A percentile compares a stretch with the other conserved stretches of the same genome.
phyloP scores from a whole-genome alignment of 2,888 invertebrate species.

The Ectemnius cavifrons region DNA sequence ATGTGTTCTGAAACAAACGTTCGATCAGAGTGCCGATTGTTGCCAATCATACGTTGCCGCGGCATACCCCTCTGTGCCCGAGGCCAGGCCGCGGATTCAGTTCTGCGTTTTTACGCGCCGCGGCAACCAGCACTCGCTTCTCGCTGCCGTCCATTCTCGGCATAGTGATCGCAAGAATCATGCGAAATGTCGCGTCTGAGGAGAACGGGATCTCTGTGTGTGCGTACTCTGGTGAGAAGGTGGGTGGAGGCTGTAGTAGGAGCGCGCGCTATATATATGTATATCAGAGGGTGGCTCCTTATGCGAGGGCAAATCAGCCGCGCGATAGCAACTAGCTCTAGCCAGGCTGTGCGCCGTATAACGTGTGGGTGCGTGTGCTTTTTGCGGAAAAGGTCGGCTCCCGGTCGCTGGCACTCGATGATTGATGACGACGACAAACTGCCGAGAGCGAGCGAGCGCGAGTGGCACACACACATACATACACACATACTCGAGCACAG shows the following conservation, averaged over 20 bases:
- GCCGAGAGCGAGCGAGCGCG: conserved; percentile 36
- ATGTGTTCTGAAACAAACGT: conserved; percentile 76
- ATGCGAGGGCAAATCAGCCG: conserved; percentile 15
- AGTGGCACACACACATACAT: conserved; percentile 11
- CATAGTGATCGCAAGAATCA: conserved; percentile 4
- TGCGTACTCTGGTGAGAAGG: background rate
- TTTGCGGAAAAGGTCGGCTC: conserved; percentile 72
- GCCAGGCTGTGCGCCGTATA: conserved; percentile 52
- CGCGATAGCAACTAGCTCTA: no score
- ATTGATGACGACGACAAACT: conserved; percentile 74
- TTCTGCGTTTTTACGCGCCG: conserved; percentile 76
- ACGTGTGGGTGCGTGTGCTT: conserved; percentile 69
- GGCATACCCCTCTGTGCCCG: conserved; percentile 69
- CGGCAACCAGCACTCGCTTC: conserved; percentile 62
- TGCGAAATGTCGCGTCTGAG: background rate
- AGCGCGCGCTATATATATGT: background rate
- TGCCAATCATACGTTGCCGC: conserved; percentile 77
- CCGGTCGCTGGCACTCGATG: conserved; percentile 75
- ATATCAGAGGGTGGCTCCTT: conserved; percentile 3
- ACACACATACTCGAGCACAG: no score
- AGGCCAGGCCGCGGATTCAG: conserved; percentile 72
- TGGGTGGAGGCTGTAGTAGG: no score
- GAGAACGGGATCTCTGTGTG: background rate
- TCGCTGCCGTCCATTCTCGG: background rate
- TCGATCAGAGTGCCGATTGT: conserved; percentile 77